Conservation (phyloP, 2,113 vertebrate species). For the Amphiprion ocellaris region DNA sequence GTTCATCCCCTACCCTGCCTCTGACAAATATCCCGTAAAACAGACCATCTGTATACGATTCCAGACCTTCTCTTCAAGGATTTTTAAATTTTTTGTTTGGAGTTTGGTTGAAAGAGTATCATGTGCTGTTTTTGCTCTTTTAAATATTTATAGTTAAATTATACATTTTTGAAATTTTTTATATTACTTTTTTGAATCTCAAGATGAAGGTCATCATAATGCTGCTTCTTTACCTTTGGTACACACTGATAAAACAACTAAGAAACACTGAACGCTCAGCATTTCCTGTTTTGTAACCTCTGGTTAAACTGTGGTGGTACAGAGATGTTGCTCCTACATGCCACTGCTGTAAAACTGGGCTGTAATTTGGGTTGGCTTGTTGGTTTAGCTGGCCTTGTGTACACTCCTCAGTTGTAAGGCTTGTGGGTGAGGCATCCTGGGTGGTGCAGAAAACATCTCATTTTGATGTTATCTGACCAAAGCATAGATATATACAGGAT, state of each 20-base stretch:
- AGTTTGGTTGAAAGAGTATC: background rate
- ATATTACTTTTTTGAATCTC: background rate
- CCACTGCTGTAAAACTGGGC: constrained; percentile 47
- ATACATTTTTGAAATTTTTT: background rate
- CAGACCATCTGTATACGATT: constrained; percentile 57
- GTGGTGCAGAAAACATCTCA: constrained; percentile 62
- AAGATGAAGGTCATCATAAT: background rate
- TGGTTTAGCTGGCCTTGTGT: constrained; percentile 67
- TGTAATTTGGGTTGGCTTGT: constrained; percentile 73
- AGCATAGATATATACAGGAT: background rate
- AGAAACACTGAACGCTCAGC: background rate
- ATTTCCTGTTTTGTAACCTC: constrained; percentile 46
- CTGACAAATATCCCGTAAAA: constrained; percentile 66
- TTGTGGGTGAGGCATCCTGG: constrained; percentile 60
- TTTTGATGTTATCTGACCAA: constrained; percentile 37
- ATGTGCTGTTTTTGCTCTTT: background rate
- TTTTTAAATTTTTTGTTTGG: constrained; percentile 1
- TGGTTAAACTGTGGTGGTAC: constrained; percentile 39
- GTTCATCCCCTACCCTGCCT: constrained; percentile 44
- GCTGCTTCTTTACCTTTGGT: background rate
- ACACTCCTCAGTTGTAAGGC: constrained; percentile 36
- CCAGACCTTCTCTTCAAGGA: constrained; percentile 16
- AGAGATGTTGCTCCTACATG: constrained; percentile 45
- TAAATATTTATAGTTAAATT: background rate
- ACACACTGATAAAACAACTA: constrained; percentile 4